A percentile compares a stretch with the other conserved stretches of the same genome.
phyloP scores from a whole-genome alignment of 2,797 vertebrate species.

The Lepidocolaptes lacrymiger region DNA sequence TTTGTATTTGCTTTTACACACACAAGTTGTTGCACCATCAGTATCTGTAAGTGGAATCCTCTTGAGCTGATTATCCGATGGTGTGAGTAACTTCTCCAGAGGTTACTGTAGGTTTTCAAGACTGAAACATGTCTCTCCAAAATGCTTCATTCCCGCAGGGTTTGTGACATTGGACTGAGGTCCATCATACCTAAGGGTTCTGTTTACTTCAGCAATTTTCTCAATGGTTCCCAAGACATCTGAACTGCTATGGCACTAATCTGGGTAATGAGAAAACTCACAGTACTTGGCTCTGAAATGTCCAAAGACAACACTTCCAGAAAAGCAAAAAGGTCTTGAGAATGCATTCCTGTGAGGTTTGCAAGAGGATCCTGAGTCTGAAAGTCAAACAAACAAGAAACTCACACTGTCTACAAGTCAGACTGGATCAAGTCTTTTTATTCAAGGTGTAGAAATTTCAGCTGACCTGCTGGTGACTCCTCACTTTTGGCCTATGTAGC shows the following conservation, averaged over 20 bases:
- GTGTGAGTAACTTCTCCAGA: neutral
- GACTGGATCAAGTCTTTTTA: neutral
- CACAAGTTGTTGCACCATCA: neutral
- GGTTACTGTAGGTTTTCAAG: neutral
- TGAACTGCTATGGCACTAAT: neutral
- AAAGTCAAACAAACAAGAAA: conserved; percentile 7
- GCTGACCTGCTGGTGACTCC: neutral
- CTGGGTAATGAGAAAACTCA: neutral
- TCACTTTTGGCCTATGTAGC: neutral
- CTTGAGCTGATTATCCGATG: neutral
- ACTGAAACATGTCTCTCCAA: neutral
- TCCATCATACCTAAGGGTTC: neutral
- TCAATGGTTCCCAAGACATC: neutral
- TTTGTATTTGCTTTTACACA: neutral
- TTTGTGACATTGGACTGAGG: neutral
- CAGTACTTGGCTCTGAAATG: neutral
- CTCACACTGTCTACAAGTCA: fast-evolving
- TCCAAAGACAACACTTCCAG: neutral
- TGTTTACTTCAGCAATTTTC: neutral
- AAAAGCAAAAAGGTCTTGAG: neutral
- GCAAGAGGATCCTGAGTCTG: neutral
- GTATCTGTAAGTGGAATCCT: neutral
- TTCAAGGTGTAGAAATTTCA: neutral
- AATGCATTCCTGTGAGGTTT: neutral
- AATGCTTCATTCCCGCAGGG: neutral